Percentiles rank a stretch among this genome's conserved stretches.
Evolutionary conservation across 2,888 invertebrate species (phyloP).

Genomic region (Luffia ferchaultella): DNA sequence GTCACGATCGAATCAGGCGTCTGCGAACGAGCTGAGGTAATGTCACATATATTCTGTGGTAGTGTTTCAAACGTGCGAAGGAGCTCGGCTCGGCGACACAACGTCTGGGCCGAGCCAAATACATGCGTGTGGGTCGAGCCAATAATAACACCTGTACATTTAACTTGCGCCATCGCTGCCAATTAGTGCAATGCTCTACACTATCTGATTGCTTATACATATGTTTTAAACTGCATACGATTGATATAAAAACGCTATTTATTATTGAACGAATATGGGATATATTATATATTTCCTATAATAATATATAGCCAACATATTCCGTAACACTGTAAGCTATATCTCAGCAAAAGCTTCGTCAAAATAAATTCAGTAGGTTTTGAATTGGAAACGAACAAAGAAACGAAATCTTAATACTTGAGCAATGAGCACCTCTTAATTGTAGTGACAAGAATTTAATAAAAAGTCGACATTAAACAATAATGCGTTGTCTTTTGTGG

Average conservation of each 20-base stretch:
- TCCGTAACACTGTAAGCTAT: too few relatives aligned
- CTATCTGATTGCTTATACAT: neutral
- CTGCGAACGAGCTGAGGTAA: neutral
- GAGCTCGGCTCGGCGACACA: conserved; percentile 41
- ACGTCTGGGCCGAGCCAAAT: conserved; percentile 46
- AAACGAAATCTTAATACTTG: too few relatives aligned
- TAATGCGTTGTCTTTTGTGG: too few relatives aligned
- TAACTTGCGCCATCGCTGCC: conserved; percentile 25
- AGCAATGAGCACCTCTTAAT: too few relatives aligned
- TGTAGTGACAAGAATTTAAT: too few relatives aligned
- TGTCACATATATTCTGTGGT: too few relatives aligned
- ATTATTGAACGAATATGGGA: conserved; percentile 2
- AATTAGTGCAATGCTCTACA: neutral
- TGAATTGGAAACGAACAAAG: too few relatives aligned
- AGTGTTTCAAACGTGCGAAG: neutral
- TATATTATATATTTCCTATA: too few relatives aligned
- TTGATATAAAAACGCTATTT: neutral
- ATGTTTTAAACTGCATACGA: neutral
- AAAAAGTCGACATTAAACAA: too few relatives aligned
- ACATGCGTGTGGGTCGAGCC: conserved; percentile 33
- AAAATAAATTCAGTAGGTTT: too few relatives aligned
- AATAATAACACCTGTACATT: conserved; percentile 29
- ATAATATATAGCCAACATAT: too few relatives aligned
- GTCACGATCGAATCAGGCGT: neutral
- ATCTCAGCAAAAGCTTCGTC: too few relatives aligned